Percentiles rank a stretch among this genome's conserved stretches.
Conservation (phyloP, 2,113 vertebrate species). For the Gnathonemus longibarbis region DNA sequence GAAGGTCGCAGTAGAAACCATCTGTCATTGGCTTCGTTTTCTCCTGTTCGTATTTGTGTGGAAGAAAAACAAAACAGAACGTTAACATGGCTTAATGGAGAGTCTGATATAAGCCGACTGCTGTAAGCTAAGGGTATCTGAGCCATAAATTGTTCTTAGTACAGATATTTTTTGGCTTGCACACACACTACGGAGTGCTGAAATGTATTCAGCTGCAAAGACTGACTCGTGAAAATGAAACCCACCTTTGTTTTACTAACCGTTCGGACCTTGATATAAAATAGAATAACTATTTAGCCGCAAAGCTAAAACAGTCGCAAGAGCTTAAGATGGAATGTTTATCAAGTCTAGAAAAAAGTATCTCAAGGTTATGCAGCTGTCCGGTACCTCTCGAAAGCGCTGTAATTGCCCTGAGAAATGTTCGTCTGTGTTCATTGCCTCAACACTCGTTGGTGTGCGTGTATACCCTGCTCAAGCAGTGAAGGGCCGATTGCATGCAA, state of each 20-base stretch:
- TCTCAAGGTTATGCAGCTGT: not conserved
- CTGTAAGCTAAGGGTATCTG: not conserved
- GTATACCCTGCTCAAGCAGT: not conserved
- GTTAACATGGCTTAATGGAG: not conserved
- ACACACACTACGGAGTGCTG: not conserved
- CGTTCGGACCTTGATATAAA: not conserved
- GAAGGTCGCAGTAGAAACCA: not conserved
- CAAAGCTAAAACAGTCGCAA: not conserved
- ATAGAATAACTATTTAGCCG: not conserved
- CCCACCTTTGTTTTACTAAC: not conserved
- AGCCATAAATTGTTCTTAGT: not conserved
- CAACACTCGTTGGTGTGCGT: not conserved
- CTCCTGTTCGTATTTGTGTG: not conserved
- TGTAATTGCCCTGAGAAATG: not conserved
- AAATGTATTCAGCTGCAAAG: not conserved
- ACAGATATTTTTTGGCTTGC: not conserved
- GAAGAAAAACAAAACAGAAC: not conserved
- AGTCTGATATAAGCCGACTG: not conserved
- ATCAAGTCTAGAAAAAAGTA: not conserved
- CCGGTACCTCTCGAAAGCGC: not conserved
- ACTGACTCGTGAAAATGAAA: not conserved
- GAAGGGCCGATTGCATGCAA: not conserved
- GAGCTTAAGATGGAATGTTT: not conserved
- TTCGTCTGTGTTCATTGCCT: not conserved
- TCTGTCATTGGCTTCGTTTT: not conserved